phyloP scores from a whole-genome alignment of 2,113 vertebrate species.

The Psilopsiagon aymara region DNA sequence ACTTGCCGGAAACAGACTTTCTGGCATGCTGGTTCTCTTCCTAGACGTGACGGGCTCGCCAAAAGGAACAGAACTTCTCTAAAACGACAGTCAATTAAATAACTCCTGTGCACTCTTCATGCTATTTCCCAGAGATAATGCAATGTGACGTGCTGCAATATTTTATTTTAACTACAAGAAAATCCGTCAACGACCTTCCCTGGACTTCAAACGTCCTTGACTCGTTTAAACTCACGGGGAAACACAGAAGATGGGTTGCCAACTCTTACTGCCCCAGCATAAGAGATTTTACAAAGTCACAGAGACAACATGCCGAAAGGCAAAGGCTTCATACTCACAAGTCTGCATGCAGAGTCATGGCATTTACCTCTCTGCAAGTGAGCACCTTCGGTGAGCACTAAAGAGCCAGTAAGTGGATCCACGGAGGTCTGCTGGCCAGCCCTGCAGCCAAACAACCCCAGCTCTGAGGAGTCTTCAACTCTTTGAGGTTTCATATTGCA shows the following conservation, averaged over 20 bases:
- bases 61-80: slow-evolving; percentile 7
- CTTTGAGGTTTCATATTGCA: not conserved
- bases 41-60: not conserved
- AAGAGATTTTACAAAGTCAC: slow-evolving; percentile 12
- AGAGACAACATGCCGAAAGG: not conserved
- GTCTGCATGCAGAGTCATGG: slow-evolving; percentile 83
- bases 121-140: slow-evolving; percentile 15
- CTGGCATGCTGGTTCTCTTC: not conserved
- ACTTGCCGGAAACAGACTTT: not conserved
- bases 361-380: slow-evolving; percentile 80
- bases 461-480: not conserved
- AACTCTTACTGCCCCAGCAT: not conserved
- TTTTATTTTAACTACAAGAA: slow-evolving; percentile 56
- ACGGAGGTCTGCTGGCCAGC: slow-evolving; percentile 80
- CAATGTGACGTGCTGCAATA: slow-evolving; percentile 1
- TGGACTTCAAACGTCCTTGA: slow-evolving; percentile 36
- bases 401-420: slow-evolving; percentile 78
- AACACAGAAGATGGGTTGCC: slow-evolving; percentile 1
- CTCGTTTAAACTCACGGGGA: slow-evolving; percentile 13
- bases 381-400: slow-evolving; percentile 79
- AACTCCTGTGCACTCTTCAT: not conserved
- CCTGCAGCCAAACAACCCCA: slow-evolving; percentile 61
- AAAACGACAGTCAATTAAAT: slow-evolving; percentile 24
- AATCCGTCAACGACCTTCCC: slow-evolving; percentile 5
- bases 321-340: slow-evolving; percentile 75